phyloP scores from a whole-genome alignment of 1,140 invertebrate genomes.

The Carposina sasakii region DNA sequence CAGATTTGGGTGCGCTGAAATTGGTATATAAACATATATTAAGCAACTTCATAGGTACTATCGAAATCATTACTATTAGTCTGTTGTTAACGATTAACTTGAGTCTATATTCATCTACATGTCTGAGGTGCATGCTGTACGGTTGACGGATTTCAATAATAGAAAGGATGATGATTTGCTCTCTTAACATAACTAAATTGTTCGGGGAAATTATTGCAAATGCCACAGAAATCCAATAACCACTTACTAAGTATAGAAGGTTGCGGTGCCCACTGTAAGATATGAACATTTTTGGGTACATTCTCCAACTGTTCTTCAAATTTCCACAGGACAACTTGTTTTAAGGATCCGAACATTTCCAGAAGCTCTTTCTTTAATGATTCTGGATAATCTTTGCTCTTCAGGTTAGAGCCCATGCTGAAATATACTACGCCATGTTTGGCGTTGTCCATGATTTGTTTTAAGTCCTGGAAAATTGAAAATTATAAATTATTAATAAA shows the following conservation, averaged over 20 bases:
- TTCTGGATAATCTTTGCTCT: not conserved
- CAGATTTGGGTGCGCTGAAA: conserved; percentile 30
- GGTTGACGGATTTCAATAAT: too few relatives aligned
- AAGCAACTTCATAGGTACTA: too few relatives aligned
- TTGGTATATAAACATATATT: too few relatives aligned
- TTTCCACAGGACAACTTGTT: not conserved
- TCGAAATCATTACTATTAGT: too few relatives aligned
- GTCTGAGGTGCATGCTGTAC: too few relatives aligned
- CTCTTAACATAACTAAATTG: too few relatives aligned
- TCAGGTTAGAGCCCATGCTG: conserved; percentile 1
- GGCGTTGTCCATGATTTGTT: conserved; percentile 68
- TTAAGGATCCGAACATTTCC: not conserved
- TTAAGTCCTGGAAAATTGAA: conserved; percentile 45
- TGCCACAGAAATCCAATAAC: too few relatives aligned
- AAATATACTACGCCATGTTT: not conserved
- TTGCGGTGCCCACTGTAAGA: conserved; percentile 41
- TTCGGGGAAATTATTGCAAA: too few relatives aligned
- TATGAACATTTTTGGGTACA: conserved; percentile 36
- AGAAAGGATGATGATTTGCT: too few relatives aligned
- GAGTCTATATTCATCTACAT: too few relatives aligned
- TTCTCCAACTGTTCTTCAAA: conserved; percentile 15
- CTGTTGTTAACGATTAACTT: too few relatives aligned
- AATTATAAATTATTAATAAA: not conserved
- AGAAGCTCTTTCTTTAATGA: conserved; percentile 19
- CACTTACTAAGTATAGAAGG: conserved; percentile 33